Base-by-base conservation (phyloP, 2,797 vertebrate species). In the Hemitrygon akajei region DNA sequence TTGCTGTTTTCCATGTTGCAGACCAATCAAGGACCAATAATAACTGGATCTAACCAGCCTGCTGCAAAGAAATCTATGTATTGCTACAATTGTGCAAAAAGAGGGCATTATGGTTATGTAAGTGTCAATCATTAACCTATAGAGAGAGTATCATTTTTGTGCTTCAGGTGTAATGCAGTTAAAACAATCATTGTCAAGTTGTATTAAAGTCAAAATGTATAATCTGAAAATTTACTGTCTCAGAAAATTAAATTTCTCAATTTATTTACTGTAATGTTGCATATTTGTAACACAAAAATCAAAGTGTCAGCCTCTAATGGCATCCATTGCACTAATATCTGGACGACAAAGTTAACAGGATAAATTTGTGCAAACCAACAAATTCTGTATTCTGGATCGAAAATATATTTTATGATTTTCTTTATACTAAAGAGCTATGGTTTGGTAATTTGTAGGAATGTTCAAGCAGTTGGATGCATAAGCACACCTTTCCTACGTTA, bases 391-490 rank as follows among this genome's bases (percentile, higher is more conserved):
- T 14, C n/a, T n/a, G 34, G 30, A 89, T 89, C 34, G 60, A 63
- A 60, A 34, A 89, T 79, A 34, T 3, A 79, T 34, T 30, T 58
- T 27, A 86, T 75, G 37, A 34, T 93, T 93, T 18, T 76, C 40
- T 56, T n/a, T 75, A 30, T 73, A 76, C 10, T 92, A 75, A 92
- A 89, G n/a, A 73, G 75, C 12, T 69, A 0, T 16, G 40, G 56
- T 76, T 93, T 93, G 95, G 71, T 96, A 94, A 96, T 94, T 95
- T 95, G 93, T 96, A 99, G 98, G 96, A 97, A 34, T 99, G 98
- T 95, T 94, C 94, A 9, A 95, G 95, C 81, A 97, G 93, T 94
- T 96, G 97, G 94, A 98, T 98, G 98, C 98, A 97, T 93, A 97
- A 95, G 12, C 96, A 96, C 60, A 96, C 95, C 2, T 98, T 96